Base-by-base conservation (phyloP, 2,797 vertebrate species). In the Coreius guichenoti region DNA sequence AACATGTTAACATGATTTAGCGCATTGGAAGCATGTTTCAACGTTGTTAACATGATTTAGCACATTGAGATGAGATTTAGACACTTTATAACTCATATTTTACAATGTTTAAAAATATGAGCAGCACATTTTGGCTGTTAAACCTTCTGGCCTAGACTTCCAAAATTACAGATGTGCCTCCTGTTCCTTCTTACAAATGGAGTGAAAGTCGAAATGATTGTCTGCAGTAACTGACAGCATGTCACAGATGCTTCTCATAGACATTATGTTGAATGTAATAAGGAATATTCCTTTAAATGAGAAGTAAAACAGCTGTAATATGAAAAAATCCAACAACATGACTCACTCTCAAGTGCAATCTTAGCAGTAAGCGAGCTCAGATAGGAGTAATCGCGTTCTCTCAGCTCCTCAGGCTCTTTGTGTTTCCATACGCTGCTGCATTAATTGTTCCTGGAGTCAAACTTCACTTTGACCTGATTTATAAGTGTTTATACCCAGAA, bases 401-500 rank as follows among this genome's bases (percentile, higher is more conserved):
- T 67, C 82, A 33, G 63, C 45, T 85, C 84, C 84, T 85, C 75
- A 12, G 83, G 67, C 82, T 76, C 65, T 81, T 68, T 81, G 73
- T 51, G 56, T 63, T 88, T 88, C n/a, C 78, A 67, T 51, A 36
- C 54, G 65, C 80, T 69, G 61, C 80, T 65, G 70, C 29, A 21
- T 84, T 87, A 77, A 87, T 84, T 72, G 78, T 77, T 80, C 33
- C 73, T 58, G 76, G 49, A 81, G 82, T 85, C 72, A 83, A 89
- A 86, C 85, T 85, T 51, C 29, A 65, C 65, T 78, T 74, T 67
- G 72, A 75, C 77, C 47, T 78, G 73, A 84, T 83, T 73, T 86
- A 81, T 70, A 84, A 56, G 61, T 81, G 54, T 85, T 81, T 47
- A 83, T 69, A 81, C 58, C n/a, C 33, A 43, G 47, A n/a, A 43